Base-by-base conservation (phyloP, 2,797 vertebrate species). In the Parauchenoglanis ngamensis region DNA sequence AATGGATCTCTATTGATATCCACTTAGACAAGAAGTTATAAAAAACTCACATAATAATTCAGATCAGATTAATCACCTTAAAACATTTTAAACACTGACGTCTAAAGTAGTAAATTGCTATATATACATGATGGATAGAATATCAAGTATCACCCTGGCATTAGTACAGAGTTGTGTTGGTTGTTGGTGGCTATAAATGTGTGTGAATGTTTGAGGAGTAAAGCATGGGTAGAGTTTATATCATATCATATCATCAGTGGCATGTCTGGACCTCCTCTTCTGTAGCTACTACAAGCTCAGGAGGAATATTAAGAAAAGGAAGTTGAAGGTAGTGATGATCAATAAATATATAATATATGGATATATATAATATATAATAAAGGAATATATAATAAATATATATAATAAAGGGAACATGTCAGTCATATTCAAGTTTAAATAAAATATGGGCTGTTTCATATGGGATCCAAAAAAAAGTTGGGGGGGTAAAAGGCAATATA, bases 111-210 rank as follows among this genome's bases (percentile, higher is more conserved):
- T 67, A 83, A 83, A 83, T 83, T 83, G 40, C 61, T 83, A 83
- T 49, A 67, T 83, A 67, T 83, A 83, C 44, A 67, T 83, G 63
- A 13, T 54, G 63, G 46, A 49, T 52, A 67, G 11, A 28, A 49
- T 44, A 52, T 83, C 81, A 68, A 31, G 63, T 83, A 23, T 83
- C 63, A 35, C 35, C 13, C 87, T 65, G 56, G 83, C 65, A 49
- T 23, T 83, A 75, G 40, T 75, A 76, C 61, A 77, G 70, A 44
- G n/a, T 75, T 68, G 84, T 88, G 87, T 86, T 87, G 89, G 72
- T 80, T 67, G 8, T 79, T 57, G 19, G 49, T 86, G 54, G 46
- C 54, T 82, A 77, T 85, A 84, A 82, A 84, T 86, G 87, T 75
- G 61, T 57, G 25, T 49, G 46, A 77, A 86, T 56, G 63, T 78